phyloP scores from a whole-genome alignment of 2,888 invertebrate species.

The Didymodactylos carnosus region DNA sequence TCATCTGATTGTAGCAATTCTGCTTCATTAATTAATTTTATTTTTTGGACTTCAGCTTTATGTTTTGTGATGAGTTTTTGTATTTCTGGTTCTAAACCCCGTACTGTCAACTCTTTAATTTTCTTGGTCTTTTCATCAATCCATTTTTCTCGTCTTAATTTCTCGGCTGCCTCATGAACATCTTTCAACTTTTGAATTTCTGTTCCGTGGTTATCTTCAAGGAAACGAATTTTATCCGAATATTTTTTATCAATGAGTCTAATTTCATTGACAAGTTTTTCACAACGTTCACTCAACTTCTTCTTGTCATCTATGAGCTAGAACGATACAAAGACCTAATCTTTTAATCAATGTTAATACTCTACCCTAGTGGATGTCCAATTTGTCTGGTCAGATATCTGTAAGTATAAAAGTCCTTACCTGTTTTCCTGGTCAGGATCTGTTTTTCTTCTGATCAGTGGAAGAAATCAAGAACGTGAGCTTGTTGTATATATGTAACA shows the following conservation, averaged over 20 bases:
- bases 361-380: too few relatives aligned
- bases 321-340: not conserved
- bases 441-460: too few relatives aligned
- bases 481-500: too few relatives aligned
- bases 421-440: too few relatives aligned
- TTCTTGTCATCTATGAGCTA: slow-evolving; percentile 36
- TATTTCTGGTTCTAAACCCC: slow-evolving; percentile 35
- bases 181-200: slow-evolving; percentile 33
- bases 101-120: slow-evolving; percentile 37
- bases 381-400: too few relatives aligned
- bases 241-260: slow-evolving; percentile 31
- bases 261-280: slow-evolving; percentile 29
- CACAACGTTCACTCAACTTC: slow-evolving; percentile 30
- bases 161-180: slow-evolving; percentile 32
- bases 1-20: slow-evolving; percentile 33
- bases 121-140: slow-evolving; percentile 36
- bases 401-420: too few relatives aligned
- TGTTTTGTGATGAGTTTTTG: slow-evolving; percentile 33
- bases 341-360: not conserved
- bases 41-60: slow-evolving; percentile 31
- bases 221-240: slow-evolving; percentile 26
- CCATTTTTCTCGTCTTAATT: slow-evolving; percentile 34
- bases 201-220: slow-evolving; percentile 25
- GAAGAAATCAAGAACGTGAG: too few relatives aligned
- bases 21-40: slow-evolving; percentile 33